These are phyloP conservation scores for Chrysolina haemoptera DNA, from an alignment of 2,888 invertebrate species.

Conservation along the genomic window DNA sequence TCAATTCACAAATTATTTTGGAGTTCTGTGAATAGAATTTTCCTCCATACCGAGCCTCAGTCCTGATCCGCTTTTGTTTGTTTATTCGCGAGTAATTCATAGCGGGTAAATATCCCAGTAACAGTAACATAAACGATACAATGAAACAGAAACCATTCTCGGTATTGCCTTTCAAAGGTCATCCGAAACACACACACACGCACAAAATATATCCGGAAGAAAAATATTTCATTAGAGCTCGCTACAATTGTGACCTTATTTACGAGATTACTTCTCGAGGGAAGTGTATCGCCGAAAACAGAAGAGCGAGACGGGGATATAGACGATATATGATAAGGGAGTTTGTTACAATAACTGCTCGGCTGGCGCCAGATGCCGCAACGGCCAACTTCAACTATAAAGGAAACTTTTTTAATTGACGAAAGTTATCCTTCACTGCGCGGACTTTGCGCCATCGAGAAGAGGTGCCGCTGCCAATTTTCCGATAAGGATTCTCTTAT, in stretches of 20 bases:
- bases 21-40: no score
- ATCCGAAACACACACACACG: not conserved
- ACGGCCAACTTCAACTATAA: slow-evolving; percentile 45
- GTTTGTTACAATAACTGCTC: slow-evolving; percentile 47
- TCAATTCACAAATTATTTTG: no score
- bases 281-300: slow-evolving; percentile 15
- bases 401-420: slow-evolving; percentile 53
- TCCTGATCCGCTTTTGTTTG: not conserved
- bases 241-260: slow-evolving; percentile 24
- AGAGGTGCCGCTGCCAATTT: slow-evolving; percentile 15
- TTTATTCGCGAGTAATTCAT: not conserved
- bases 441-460: not conserved
- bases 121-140: not conserved
- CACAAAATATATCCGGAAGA: not conserved
- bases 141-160: not conserved
- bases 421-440: slow-evolving; percentile 33
- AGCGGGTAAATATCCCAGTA: no score
- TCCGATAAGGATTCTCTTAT: not conserved
- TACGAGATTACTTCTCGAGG: slow-evolving; percentile 15
- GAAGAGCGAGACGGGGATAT: slow-evolving; percentile 36
- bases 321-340: slow-evolving; percentile 46
- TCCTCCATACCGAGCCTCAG: not conserved
- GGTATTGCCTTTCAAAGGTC: not conserved
- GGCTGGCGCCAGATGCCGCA: slow-evolving; percentile 51
- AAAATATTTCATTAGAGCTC: slow-evolving; percentile 18